phyloP scores from a whole-genome alignment of 2,888 invertebrate genomes.

The Glyphotaelius pellucidus region DNA sequence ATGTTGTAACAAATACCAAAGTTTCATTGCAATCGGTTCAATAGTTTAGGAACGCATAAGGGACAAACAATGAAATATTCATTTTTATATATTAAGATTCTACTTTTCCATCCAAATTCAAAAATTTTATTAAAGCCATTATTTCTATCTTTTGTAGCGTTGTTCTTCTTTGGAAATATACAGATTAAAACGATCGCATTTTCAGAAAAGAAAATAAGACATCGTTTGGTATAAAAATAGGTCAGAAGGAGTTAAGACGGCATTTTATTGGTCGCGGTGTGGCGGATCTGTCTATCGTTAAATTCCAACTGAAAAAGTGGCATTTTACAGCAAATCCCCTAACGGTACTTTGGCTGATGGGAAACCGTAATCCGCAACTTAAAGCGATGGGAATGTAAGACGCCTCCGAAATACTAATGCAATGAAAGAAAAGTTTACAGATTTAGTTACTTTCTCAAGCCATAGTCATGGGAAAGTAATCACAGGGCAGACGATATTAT shows the following conservation, averaged over 20 bases:
- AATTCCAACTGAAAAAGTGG: slow-evolving; percentile 46
- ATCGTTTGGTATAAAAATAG: not conserved
- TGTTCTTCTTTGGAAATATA: not conserved
- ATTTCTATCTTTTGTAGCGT: not conserved
- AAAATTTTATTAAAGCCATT: not conserved
- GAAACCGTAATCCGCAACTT: slow-evolving; percentile 58
- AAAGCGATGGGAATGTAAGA: slow-evolving; percentile 42
- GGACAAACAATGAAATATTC: no score
- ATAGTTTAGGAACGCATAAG: no score
- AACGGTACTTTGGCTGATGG: slow-evolving; percentile 58
- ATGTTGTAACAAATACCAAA: no score
- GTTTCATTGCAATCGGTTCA: no score
- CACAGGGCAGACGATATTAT: not conserved
- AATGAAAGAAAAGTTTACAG: slow-evolving; percentile 26
- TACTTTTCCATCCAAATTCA: no score
- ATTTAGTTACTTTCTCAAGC: not conserved
- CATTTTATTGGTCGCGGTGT: slow-evolving; percentile 42
- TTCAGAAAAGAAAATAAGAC: not conserved
- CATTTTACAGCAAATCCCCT: slow-evolving; percentile 57
- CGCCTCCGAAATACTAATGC: slow-evolving; percentile 59
- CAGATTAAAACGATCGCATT: not conserved
- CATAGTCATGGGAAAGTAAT: not conserved
- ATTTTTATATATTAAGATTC: no score
- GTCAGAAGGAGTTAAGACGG: not conserved
- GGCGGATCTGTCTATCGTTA: slow-evolving; percentile 3